Evolutionary conservation across 1,140 invertebrate genomes (phyloP).

Genomic region (Drosophila sp.): DNA sequence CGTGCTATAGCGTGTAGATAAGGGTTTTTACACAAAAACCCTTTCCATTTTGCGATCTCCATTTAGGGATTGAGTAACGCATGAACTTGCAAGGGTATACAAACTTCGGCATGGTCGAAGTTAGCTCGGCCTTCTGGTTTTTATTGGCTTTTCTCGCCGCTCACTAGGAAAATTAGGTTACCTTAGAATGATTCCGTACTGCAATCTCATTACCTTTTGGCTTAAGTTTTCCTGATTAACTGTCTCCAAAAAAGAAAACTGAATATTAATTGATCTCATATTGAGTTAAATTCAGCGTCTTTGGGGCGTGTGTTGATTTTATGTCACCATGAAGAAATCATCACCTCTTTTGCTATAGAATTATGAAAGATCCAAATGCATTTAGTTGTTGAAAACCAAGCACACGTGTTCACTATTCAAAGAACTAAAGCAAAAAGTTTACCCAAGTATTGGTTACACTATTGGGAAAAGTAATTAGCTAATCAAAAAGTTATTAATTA

Average conservation of each 20-base stretch:
- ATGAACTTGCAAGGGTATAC: no score
- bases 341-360: slow-evolving; percentile 31
- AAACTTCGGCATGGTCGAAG: no score
- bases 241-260: slow-evolving; percentile 33
- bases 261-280: slow-evolving; percentile 43
- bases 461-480: no score
- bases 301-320: slow-evolving; percentile 17
- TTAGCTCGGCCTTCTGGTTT: no score
- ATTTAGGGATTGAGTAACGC: no score
- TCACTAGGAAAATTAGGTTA: not conserved
- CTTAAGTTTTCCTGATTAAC: slow-evolving; percentile 42
- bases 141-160: not conserved
- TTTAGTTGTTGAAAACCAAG: not conserved
- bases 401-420: not conserved
- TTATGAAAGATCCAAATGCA: not conserved
- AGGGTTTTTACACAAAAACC: no score
- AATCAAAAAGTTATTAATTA: no score
- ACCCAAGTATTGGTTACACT: no score
- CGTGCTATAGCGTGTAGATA: no score
- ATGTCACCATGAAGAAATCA: slow-evolving; percentile 37
- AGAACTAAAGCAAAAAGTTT: not conserved
- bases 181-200: slow-evolving; percentile 1
- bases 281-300: slow-evolving; percentile 43
- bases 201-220: slow-evolving; percentile 21
- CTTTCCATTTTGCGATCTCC: no score